These are phyloP conservation scores for Xanthorhoe designata DNA, from an alignment of 2,888 invertebrate species.

Conservation along the genomic window DNA sequence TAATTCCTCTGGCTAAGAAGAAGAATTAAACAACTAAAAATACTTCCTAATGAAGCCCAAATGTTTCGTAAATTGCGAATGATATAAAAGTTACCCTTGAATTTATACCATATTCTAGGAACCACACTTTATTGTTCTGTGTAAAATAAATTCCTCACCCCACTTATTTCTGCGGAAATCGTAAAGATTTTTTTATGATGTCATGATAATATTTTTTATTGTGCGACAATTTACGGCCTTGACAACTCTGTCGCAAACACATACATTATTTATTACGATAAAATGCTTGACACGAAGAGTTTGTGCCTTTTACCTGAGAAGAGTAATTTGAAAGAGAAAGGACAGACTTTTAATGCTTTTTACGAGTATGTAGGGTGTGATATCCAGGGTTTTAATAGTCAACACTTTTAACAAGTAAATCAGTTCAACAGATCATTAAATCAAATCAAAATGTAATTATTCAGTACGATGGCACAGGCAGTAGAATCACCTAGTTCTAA, in stretches of 20 bases:
- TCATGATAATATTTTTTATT: conserved; percentile 67
- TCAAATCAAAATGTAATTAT: too few relatives aligned
- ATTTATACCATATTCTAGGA: conserved; percentile 18
- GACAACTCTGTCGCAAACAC: conserved; percentile 34
- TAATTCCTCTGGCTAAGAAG: too few relatives aligned
- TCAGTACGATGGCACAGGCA: too few relatives aligned
- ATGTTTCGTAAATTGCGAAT: too few relatives aligned
- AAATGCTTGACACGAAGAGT: conserved; percentile 1
- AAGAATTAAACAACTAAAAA: too few relatives aligned
- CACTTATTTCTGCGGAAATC: conserved; percentile 59
- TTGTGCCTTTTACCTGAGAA: conserved; percentile 1
- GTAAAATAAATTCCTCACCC: conserved; percentile 61
- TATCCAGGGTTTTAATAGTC: too few relatives aligned
- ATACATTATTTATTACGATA: conserved; percentile 22
- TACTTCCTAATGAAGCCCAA: too few relatives aligned
- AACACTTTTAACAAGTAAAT: too few relatives aligned
- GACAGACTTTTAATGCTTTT: not conserved
- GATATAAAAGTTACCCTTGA: not conserved
- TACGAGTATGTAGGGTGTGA: too few relatives aligned
- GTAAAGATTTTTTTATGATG: conserved; percentile 67
- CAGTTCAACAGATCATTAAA: too few relatives aligned
- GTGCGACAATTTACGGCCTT: conserved; percentile 56
- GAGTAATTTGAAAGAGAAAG: not conserved
- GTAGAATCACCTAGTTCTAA: too few relatives aligned
- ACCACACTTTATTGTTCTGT: conserved; percentile 43